phyloP scores from a whole-genome alignment of 2,888 invertebrate species.

The Digitonthophagus gazella region DNA sequence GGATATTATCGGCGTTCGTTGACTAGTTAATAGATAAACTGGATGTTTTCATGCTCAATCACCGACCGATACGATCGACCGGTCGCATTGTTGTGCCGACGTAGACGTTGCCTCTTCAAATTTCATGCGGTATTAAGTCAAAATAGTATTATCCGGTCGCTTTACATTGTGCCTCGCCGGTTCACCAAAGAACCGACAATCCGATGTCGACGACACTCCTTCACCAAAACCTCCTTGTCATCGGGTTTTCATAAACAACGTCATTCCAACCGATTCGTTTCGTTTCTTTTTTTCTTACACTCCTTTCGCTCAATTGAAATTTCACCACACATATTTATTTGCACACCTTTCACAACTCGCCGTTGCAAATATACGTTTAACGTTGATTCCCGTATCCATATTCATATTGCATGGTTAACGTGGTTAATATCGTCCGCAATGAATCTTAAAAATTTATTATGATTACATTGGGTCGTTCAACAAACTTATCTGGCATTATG shows the following conservation, averaged over 20 bases:
- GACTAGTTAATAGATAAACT: constrained; percentile 52
- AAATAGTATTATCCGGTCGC: constrained; percentile 51
- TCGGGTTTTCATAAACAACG: neutral
- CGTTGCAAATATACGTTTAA: too few species aligned
- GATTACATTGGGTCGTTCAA: neutral
- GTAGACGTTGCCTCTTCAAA: constrained; percentile 50
- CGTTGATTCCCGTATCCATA: too few species aligned
- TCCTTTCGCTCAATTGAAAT: neutral
- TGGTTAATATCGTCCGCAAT: too few species aligned
- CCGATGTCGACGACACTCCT: neutral
- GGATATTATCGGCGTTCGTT: constrained; percentile 45
- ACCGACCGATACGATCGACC: constrained; percentile 48
- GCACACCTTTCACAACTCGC: neutral
- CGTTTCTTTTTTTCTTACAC: neutral
- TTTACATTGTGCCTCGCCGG: constrained; percentile 27
- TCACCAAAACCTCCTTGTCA: neutral
- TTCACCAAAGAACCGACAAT: neutral
- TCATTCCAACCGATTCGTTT: neutral
- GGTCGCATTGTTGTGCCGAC: constrained; percentile 49
- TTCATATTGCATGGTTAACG: too few species aligned
- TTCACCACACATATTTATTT: neutral
- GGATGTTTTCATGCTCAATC: constrained; percentile 53
- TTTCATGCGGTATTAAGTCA: constrained; percentile 54
- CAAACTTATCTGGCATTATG: neutral
- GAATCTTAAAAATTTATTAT: neutral